These are phyloP conservation scores for Meandrusa payeni DNA, from an alignment of 2,888 invertebrate genomes.

Conservation along the genomic window DNA sequence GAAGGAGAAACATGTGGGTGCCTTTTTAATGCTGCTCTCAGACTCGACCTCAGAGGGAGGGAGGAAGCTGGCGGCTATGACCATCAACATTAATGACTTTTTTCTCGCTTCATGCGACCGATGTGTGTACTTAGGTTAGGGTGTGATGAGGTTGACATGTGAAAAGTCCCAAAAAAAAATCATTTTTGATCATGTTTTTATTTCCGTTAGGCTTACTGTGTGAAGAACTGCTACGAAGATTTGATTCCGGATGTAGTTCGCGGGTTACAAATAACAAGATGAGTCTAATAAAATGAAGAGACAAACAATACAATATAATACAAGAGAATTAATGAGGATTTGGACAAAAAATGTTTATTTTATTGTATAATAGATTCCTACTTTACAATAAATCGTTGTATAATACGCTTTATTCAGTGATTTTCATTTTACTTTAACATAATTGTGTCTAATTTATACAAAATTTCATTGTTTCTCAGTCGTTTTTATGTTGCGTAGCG, in stretches of 20 bases:
- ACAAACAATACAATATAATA: constrained; percentile 39
- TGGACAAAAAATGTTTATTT: constrained; percentile 46
- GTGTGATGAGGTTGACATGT: too few species aligned
- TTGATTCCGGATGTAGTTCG: constrained; percentile 44
- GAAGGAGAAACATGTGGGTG: too few species aligned
- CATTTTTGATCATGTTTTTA: constrained; percentile 63
- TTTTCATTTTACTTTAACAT: constrained; percentile 37
- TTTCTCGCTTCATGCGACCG: too few species aligned
- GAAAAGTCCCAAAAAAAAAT: too few species aligned
- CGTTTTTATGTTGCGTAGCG: too few species aligned
- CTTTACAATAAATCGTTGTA: constrained; percentile 61
- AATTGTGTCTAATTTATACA: too few species aligned
- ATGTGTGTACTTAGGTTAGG: too few species aligned
- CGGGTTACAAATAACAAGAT: constrained; percentile 24
- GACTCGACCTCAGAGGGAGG: too few species aligned
- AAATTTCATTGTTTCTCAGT: too few species aligned
- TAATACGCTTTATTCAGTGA: constrained; percentile 48
- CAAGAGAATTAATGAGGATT: constrained; percentile 60
- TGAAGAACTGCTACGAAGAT: constrained; percentile 60
- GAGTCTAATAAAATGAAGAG: constrained; percentile 38
- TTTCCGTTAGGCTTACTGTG: constrained; percentile 75
- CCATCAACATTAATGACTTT: too few species aligned
- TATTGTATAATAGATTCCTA: constrained; percentile 45
- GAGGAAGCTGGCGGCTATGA: too few species aligned
- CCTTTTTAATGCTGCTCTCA: too few species aligned